Evolutionary conservation across 64 coral and sea anemone species (phyloP).

Genomic region (Stichodactyla mertensii): DNA sequence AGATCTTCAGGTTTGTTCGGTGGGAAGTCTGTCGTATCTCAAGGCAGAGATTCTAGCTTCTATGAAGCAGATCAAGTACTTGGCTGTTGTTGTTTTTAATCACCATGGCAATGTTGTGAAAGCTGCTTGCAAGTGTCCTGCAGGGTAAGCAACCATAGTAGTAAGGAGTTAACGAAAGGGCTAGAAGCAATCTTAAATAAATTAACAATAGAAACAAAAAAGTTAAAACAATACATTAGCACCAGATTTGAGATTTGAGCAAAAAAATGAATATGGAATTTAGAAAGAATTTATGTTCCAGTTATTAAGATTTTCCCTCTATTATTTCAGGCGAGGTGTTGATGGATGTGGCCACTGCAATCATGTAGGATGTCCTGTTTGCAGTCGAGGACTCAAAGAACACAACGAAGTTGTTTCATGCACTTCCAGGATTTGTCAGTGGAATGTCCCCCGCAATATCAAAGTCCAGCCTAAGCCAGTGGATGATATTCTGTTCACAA

Average conservation of each 20-base stretch:
- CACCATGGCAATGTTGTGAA: slow-evolving; percentile 12
- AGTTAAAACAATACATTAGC: neutral
- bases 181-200: neutral
- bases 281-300: neutral
- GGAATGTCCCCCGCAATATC: slow-evolving; percentile 6
- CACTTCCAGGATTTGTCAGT: neutral
- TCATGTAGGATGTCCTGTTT: slow-evolving; percentile 1
- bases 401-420: slow-evolving; percentile 1
- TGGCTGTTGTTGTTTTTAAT: slow-evolving; percentile 1
- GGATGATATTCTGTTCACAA: neutral
- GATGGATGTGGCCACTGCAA: neutral
- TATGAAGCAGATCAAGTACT: slow-evolving; percentile 4
- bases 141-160: slow-evolving; percentile 34
- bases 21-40: slow-evolving; percentile 3
- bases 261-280: neutral
- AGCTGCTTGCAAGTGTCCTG: slow-evolving; percentile 50
- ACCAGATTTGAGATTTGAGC: neutral
- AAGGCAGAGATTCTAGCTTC: slow-evolving; percentile 11
- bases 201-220: neutral
- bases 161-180: neutral
- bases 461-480: slow-evolving; percentile 8
- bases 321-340: neutral
- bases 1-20: slow-evolving; percentile 19
- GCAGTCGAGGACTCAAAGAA: neutral
- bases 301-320: neutral